phyloP scores from a whole-genome alignment of 2,113 vertebrate species.

The Vanacampus margaritifer region DNA sequence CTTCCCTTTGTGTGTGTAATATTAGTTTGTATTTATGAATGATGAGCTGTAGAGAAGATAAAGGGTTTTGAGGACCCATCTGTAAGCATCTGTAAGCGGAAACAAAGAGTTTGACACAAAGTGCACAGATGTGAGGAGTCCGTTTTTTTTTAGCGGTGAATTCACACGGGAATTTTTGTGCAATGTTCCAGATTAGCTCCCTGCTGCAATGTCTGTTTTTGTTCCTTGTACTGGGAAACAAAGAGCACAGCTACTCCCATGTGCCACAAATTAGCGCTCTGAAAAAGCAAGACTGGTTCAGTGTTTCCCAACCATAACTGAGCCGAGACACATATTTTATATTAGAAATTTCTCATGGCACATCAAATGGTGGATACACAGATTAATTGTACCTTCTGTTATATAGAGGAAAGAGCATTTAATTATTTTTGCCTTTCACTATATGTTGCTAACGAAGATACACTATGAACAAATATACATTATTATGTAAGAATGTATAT shows the following conservation, averaged over 20 bases:
- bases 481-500: no score
- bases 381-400: no score
- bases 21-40: constrained; percentile 8
- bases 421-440: neutral
- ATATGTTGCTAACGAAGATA: neutral
- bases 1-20: neutral
- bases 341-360: neutral
- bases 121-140: neutral
- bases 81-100: no score
- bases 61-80: constrained; percentile 29
- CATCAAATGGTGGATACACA: neutral
- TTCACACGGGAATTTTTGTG: constrained; percentile 32
- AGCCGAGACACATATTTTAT: neutral
- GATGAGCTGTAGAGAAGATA: constrained; percentile 5
- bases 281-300: constrained; percentile 21
- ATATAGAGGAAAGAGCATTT: neutral
- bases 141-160: constrained; percentile 11
- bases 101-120: neutral
- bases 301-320: neutral
- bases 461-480: no score
- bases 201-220: constrained; percentile 11
- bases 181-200: constrained; percentile 15
- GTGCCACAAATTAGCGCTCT: constrained; percentile 20
- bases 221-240: constrained; percentile 4
- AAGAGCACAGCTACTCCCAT: constrained; percentile 10